Evolutionary conservation across 1,140 invertebrate genomes (phyloP).

Genomic region (Papilio xuthus): DNA sequence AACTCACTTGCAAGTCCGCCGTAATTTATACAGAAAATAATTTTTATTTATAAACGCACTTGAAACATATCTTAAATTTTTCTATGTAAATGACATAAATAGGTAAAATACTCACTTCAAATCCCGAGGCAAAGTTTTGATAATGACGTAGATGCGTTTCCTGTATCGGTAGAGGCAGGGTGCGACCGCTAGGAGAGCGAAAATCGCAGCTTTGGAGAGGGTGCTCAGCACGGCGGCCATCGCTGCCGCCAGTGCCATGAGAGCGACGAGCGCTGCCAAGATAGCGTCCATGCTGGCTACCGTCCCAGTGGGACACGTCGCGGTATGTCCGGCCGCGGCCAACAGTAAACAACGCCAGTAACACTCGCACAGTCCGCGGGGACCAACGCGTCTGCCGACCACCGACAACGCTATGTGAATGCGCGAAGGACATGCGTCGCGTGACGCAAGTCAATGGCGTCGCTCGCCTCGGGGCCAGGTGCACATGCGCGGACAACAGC

Average conservation of each 20-base stretch:
- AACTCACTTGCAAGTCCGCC: background rate
- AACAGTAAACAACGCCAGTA: slow-evolving; percentile 53
- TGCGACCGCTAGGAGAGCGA: slow-evolving; percentile 80
- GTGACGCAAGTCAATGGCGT: slow-evolving; percentile 60
- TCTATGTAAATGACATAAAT: slow-evolving; percentile 26
- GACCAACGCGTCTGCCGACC: slow-evolving; percentile 55
- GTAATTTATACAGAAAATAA: background rate
- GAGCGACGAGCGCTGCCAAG: slow-evolving; percentile 80
- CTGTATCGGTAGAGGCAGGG: slow-evolving; percentile 82
- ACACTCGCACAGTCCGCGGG: slow-evolving; percentile 49
- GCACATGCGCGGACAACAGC: slow-evolving; percentile 77
- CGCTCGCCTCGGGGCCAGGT: slow-evolving; percentile 59
- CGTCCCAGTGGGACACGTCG: slow-evolving; percentile 67
- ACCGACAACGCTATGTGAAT: slow-evolving; percentile 58
- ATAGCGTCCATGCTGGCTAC: slow-evolving; percentile 80
- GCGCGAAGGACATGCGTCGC: slow-evolving; percentile 62
- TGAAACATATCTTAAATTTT: background rate
- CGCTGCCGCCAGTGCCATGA: slow-evolving; percentile 82
- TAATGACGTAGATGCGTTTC: slow-evolving; percentile 82
- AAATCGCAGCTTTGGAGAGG: slow-evolving; percentile 81
- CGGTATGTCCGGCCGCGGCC: slow-evolving; percentile 55
- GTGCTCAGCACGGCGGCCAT: slow-evolving; percentile 81
- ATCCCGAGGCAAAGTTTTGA: slow-evolving; percentile 83
- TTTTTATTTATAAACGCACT: background rate
- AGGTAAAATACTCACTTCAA: slow-evolving; percentile 79